phyloP scores from a whole-genome alignment of 2,113 vertebrate species.

The Podilymbus podiceps region DNA sequence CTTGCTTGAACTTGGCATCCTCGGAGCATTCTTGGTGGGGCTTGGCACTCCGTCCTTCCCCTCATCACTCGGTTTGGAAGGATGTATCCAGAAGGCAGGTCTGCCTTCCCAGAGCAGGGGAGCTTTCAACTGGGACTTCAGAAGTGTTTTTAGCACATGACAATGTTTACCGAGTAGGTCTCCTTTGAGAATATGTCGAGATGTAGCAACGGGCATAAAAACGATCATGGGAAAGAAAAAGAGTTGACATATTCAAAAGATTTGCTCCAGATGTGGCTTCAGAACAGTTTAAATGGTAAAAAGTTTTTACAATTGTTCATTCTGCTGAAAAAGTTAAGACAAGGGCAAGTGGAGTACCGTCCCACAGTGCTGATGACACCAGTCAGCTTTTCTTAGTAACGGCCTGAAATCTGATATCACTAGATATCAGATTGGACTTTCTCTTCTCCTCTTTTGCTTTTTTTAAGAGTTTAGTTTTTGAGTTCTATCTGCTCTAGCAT shows the following conservation, averaged over 20 bases:
- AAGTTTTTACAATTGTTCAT: background rate
- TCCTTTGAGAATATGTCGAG: background rate
- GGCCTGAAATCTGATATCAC: background rate
- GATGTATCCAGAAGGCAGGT: background rate
- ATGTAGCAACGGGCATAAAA: background rate
- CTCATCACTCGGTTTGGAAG: background rate
- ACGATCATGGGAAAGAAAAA: fast-evolving
- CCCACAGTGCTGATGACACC: background rate
- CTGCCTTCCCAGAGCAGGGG: background rate
- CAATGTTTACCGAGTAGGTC: background rate
- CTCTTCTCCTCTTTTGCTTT: background rate
- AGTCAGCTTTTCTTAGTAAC: background rate
- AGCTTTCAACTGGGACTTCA: background rate
- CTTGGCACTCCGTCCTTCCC: background rate
- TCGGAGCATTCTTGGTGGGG: background rate
- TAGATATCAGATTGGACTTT: background rate
- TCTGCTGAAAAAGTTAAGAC: background rate
- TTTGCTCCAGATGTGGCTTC: background rate
- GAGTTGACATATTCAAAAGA: background rate
- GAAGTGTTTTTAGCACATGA: background rate
- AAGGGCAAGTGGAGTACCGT: background rate
- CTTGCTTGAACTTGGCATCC: background rate
- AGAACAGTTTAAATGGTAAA: background rate
- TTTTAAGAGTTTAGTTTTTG: background rate
- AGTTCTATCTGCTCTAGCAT: background rate